Base-by-base conservation (phyloP, 2,797 vertebrate genomes). In the Sebastes alutus region DNA sequence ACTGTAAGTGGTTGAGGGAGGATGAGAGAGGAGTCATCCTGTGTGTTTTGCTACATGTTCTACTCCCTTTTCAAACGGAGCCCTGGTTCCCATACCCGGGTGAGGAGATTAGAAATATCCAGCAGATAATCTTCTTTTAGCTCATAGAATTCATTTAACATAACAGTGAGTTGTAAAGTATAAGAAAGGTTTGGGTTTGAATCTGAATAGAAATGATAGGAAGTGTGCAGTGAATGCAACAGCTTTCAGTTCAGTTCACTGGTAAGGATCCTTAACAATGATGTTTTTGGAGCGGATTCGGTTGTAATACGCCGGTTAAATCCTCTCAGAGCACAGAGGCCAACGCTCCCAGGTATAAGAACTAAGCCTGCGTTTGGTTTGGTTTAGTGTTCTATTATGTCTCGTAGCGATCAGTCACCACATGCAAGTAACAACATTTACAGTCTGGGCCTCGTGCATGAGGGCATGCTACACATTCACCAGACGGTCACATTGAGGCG, bases 401-500 rank as follows among this genome's bases (percentile, higher is more conserved):
- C 91, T 92, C 82, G 74, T 81, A 75, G 82, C 80, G 72, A 76
- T 92, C 84, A 76, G 61, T 92, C 89, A 81, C 90, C 87, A 89
- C 95, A 96, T 96, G 95, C 95, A 94, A 84, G 82, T 85, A 94
- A 94, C 88, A 81, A 92, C 89, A 92, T 72, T 77, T 86, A 87
- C 64, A 89, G 84, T 86, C 88, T 77, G 84, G 78, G 83, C 87
- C 89, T 90, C 58, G 76, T 91, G 89, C 89, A 83, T 77, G 85
- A 89, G n/a, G 80, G 93, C 95, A 96, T 95, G 95, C 95, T 89
- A 86, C 88, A 95, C 93, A 87, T 89, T 89, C 91, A 93, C 91
- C 88, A 87, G 84, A 91, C 83, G 46, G 80, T 92, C 93, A 94
- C 92, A 85, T 82, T 32, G 88, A 94, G 85, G 91, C 74, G 83